A percentile compares a stretch with the other conserved stretches of the same genome.
Conservation (phyloP, 2,797 vertebrate genomes). For the Sphenodon punctatus region DNA sequence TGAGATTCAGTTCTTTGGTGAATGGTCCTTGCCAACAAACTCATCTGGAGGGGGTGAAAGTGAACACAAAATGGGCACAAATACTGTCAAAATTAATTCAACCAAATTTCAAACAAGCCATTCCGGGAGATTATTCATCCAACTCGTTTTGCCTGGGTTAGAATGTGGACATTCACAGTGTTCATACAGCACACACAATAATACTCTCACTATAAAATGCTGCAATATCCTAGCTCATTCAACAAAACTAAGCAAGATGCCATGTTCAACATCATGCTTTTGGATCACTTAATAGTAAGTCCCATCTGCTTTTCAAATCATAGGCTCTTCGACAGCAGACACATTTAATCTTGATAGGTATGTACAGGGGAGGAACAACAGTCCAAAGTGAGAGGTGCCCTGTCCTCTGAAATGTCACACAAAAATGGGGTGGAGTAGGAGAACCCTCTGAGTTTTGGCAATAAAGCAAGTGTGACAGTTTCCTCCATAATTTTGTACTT, state of each 20-base stretch:
- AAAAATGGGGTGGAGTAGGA: too few species aligned
- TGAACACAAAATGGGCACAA: neutral
- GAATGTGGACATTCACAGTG: accelerated
- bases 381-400: too few species aligned
- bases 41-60: neutral
- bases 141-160: accelerated
- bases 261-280: neutral
- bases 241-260: neutral
- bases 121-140: accelerated
- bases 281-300: neutral
- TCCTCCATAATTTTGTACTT: too few species aligned
- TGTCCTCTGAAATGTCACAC: too few species aligned
- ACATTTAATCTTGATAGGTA: neutral
- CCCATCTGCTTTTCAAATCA: neutral
- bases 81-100: neutral
- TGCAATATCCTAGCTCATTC: neutral
- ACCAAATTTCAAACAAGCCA: neutral
- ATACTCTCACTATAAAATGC: neutral
- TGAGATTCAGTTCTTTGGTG: neutral
- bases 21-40: too few species aligned
- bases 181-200: neutral
- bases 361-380: too few species aligned
- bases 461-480: too few species aligned
- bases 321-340: neutral
- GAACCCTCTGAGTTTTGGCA: too few species aligned